These are phyloP conservation scores for Atherinosoma microstoma DNA, from an alignment of 2,797 vertebrate species.

Conservation along the genomic window DNA sequence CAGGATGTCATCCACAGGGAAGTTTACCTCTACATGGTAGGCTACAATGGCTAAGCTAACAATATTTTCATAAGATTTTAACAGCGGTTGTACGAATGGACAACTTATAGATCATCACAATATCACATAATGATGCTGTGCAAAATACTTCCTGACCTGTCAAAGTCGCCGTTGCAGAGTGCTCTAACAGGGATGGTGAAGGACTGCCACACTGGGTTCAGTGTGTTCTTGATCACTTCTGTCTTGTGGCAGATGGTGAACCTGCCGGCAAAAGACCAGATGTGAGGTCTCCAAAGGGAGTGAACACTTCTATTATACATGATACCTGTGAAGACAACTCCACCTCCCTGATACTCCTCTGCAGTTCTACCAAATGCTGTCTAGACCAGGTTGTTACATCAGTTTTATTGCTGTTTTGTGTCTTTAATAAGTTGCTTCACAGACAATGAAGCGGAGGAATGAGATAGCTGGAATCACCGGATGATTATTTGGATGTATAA, in stretches of 20 bases:
- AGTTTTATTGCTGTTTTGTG: background rate
- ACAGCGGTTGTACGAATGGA: background rate
- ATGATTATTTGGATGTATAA: background rate
- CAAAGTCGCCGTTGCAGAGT: slow-evolving; percentile 96
- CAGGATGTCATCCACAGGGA: slow-evolving; percentile 47
- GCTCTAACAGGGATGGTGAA: slow-evolving; percentile 96
- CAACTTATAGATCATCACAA: background rate
- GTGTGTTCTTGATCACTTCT: slow-evolving; percentile 96
- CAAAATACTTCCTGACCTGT: slow-evolving; percentile 85
- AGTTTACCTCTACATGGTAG: background rate
- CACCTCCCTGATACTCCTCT: slow-evolving; percentile 3
- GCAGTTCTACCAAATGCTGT: slow-evolving; percentile 17
- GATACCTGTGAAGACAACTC: slow-evolving; percentile 28
- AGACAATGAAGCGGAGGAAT: no score
- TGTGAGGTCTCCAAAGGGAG: slow-evolving; percentile 20
- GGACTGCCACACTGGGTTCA: slow-evolving; percentile 96
- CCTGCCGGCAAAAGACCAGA: slow-evolving; percentile 75
- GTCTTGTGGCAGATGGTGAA: slow-evolving; percentile 99
- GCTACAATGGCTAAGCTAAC: background rate
- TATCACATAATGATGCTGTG: background rate
- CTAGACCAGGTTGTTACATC: background rate
- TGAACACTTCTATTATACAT: slow-evolving; percentile 15
- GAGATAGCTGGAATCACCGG: background rate
- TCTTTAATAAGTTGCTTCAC: no score
- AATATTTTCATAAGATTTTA: background rate